Base-by-base conservation (phyloP, 2,888 invertebrate genomes). In the Euclidia mi region DNA sequence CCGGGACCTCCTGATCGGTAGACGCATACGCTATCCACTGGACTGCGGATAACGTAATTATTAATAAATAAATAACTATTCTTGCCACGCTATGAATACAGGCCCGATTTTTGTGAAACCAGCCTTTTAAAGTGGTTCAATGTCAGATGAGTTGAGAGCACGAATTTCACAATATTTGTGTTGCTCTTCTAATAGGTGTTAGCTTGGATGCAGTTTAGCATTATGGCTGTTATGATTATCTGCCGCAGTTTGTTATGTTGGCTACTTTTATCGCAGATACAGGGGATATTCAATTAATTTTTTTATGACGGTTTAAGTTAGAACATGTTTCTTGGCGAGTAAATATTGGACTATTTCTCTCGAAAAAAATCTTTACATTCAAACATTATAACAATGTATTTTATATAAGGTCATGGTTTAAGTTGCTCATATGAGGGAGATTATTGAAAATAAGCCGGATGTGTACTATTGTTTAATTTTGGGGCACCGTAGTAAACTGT, bases 151-250 rank as follows among this genome's bases (percentile, higher is more conserved):
- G 47, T 35, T 50, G 18, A 58, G 56, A 72, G 73, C 79, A 79
- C 76, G 71, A 82, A 76, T 82, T 81, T 79, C 69, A 73, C 74
- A 78, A 81, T 79, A 75, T 81, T 81, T 76, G 69, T 76, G 67
- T 70, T 66, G 65, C 56, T 52, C 55, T 64, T 71, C 73, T 78
- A 76, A 78, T 75, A 72, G 69, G 77, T 80, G 76, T 80, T 78
- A 71, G 60, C 65, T 56, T 47, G 65, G 64, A 69, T 65, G 65
- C 55, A 65, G 59, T 68, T 62, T 53, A 67, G 50, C 65, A 68
- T 77, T 74, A 72, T 62, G 56, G 61, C 57, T 66, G 65, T 64
- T 71, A 65, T 63, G 73, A 76, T 78, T 72, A 78, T 75, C 69
- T 64, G 51, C 34, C 12, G 52, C 47, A 46, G 14, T 71, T 66